phyloP scores from a whole-genome alignment of 1,140 invertebrate genomes.

The silkworm (Bombyx mori) region DNA sequence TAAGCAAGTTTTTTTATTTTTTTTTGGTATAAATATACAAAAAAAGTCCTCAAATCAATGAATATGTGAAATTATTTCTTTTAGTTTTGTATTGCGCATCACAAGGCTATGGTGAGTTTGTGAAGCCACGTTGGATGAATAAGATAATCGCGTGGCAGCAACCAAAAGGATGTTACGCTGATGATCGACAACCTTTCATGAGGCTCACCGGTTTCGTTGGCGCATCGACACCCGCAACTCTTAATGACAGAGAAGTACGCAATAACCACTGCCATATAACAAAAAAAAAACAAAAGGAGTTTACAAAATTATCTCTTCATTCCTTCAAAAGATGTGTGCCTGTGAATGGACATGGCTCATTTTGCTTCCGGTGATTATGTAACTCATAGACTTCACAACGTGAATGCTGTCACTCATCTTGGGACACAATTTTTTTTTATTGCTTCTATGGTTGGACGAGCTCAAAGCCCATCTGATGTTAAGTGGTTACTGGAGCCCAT shows the following conservation, averaged over 20 bases:
- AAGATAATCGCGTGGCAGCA: constrained; percentile 60
- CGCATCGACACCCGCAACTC: constrained; percentile 20
- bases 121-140: constrained; percentile 64
- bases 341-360: too few species aligned
- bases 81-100: constrained; percentile 48
- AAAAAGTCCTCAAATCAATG: background rate
- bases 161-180: constrained; percentile 53
- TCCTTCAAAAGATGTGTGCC: too few species aligned
- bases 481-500: too few species aligned
- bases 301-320: too few species aligned
- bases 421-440: too few species aligned
- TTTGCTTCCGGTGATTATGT: too few species aligned
- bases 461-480: too few species aligned
- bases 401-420: too few species aligned
- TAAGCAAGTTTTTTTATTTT: constrained; percentile 19
- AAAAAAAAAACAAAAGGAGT: too few species aligned
- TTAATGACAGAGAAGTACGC: constrained; percentile 44
- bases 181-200: constrained; percentile 50
- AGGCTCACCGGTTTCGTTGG: constrained; percentile 54
- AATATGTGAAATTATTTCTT: constrained; percentile 8
- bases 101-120: constrained; percentile 61
- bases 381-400: too few species aligned
- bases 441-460: too few species aligned
- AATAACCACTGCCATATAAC: background rate
- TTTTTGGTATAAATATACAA: constrained; percentile 1